Evolutionary conservation across 2,888 invertebrate genomes (phyloP), one percentile per base, ranked within the genome.

Genomic region (Pedicia rivosa): DNA sequence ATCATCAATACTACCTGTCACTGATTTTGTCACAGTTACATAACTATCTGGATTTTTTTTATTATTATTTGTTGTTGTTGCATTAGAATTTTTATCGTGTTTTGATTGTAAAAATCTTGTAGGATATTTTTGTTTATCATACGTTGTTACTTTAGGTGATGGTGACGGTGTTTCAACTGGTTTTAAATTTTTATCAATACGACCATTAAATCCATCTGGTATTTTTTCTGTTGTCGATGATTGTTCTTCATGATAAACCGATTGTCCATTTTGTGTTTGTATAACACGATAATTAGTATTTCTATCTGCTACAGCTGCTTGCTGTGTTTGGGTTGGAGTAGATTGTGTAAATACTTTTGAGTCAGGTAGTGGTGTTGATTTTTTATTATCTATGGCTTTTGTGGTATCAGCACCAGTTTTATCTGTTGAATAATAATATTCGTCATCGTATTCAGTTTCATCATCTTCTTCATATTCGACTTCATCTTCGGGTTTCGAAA

Each of bases 11-110:
- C 73, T 74, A 5, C 83, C 80, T 1, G 81, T 78, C 35, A 83
- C 76, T 3, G 82, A 82, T 55, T 80, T 84, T 2, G 81, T 78
- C 5, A 82, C 74, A 0, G 84, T 78, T 3, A 83, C 73, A 55
- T 79, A 86, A 49, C 72, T 71, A 37, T 77, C 73, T 10, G 65
- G 64, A n/a, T 67, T 64, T 44, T 67, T 66, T 10, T 62, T 50
- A 20, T 34, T 25, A 13, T 14, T 10, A 12, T 13, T 14, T 4
- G 13, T 24, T 7, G 14, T 10, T 14, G 5, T 10, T 5, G 6
- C 10, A 7, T 16, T n/a, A n/a, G 30, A n/a, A n/a, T 28, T 12
- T 28, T 34, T 25, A 7, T 2, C 32, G 30, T 42, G 43, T 51
- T 54, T 39, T 40, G 47, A 41, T 34, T 54, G 51, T 12, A 59